These are phyloP conservation scores for Nephrocerus scutellatus DNA, from an alignment of 2,888 invertebrate species.

Conservation along the genomic window DNA sequence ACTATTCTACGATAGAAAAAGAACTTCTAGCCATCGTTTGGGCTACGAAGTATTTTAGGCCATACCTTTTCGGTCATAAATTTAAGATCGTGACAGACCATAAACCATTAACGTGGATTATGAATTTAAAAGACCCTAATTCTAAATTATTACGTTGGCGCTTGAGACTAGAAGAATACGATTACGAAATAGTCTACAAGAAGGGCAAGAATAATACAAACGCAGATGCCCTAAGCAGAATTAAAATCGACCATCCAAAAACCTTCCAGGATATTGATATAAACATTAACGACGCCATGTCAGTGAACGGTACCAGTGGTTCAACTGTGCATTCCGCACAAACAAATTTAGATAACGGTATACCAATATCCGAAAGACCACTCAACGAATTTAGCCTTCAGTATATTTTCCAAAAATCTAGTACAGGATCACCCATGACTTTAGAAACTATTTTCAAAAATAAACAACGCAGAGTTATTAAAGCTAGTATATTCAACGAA, in stretches of 20 bases:
- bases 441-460: conserved; percentile 13
- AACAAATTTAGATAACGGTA: conserved; percentile 11
- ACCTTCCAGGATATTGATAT: background rate
- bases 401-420: conserved; percentile 7
- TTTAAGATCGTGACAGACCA: conserved; percentile 43
- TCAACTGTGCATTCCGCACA: conserved; percentile 8
- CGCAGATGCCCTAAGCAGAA: conserved; percentile 19
- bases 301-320: conserved; percentile 3
- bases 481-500: conserved; percentile 7
- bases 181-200: conserved; percentile 16
- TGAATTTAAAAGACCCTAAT: conserved; percentile 18
- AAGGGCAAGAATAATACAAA: conserved; percentile 12
- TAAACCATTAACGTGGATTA: conserved; percentile 27
- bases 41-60: conserved; percentile 28
- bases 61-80: conserved; percentile 35
- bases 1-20: conserved; percentile 21
- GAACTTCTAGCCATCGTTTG: conserved; percentile 16
- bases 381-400: conserved; percentile 20
- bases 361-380: conserved; percentile 15
- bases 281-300: too few species aligned
- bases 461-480: conserved; percentile 8
- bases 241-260: conserved; percentile 10
- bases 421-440: too few species aligned
- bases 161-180: conserved; percentile 14
- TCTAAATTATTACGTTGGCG: conserved; percentile 17